Evolutionary conservation across 2,113 vertebrate species (phyloP), one percentile per base, ranked within the genome.

Genomic region (Micronisus gabar): DNA sequence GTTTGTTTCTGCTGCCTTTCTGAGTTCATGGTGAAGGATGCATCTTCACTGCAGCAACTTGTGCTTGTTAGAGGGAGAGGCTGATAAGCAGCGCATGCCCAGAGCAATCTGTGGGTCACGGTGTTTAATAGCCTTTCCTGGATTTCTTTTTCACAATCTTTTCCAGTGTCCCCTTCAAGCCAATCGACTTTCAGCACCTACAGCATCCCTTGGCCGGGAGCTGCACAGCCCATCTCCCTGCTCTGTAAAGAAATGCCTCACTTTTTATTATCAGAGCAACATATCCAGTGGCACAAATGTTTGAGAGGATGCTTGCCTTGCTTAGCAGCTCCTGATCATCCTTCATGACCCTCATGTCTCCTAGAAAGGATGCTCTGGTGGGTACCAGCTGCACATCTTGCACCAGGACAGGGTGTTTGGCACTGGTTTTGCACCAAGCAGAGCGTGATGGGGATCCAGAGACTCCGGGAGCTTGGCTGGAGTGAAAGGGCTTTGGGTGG

Each of bases 11-110:
- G 55, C 63, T 38, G 63, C 73, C 32, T 50, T 34, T 34, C 81
- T 8, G 32, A 27, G 34, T 17, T 62, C n/a, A 0, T 4, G 41
- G 48, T 23, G 66, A 72, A 63, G 48, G 41, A 65, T 0, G 1
- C 22, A 10, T 9, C 73, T 40, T 53, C 63, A 12, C 45, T 18
- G 73, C 55, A 36, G 72, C 62, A 48, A 2, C 72, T n/a, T 9
- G 61, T 29, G 62, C 36, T 50, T 7, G 17, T 48, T 48, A 5
- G 61, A 71, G n/a, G 43, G 53, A 23, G n/a, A 78, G 30, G 52
- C 11, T 32, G 38, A 61, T 8, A 25, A 52, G 26, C 45, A 41
- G 41, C 4, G 3, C 3, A 1, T n/a, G 20, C 34, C 25, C 67
- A 30, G 48, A 9, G 58, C n/a, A 2, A 47, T 11, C 36, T 6